These are phyloP conservation scores for Ochotona princeps DNA, from an alignment of 2,113 vertebrate species.

Conservation along the genomic window DNA sequence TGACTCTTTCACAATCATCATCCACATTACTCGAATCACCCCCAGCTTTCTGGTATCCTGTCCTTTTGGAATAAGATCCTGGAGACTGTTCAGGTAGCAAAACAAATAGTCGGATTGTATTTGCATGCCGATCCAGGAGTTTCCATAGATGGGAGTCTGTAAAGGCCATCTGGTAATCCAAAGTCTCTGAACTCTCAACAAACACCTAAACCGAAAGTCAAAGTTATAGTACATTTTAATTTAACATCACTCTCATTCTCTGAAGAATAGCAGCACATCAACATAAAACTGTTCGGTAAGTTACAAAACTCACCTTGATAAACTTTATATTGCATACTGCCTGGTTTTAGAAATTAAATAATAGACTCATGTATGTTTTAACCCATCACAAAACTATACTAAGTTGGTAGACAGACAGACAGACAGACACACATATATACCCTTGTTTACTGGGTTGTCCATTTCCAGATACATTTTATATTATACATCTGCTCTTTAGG, in stretches of 20 bases:
- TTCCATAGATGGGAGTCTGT: constrained; percentile 97
- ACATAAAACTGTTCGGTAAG: not conserved
- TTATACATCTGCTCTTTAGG: not conserved
- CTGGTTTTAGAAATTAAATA: constrained; percentile 11
- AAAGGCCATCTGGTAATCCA: constrained; percentile 92
- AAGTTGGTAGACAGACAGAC: not conserved
- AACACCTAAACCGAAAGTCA: constrained; percentile 90
- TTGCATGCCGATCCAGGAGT: constrained; percentile 96
- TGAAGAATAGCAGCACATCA: not conserved
- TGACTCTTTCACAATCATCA: constrained; percentile 89
- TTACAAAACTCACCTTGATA: constrained; percentile 11
- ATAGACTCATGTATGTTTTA: constrained; percentile 45
- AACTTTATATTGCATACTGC: not conserved
- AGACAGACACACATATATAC: not conserved
- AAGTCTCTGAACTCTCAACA: constrained; percentile 95
- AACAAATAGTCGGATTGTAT: constrained; percentile 96
- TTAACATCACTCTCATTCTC: constrained; percentile 24
- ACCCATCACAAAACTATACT: constrained; percentile 34
- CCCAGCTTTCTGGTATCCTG: constrained; percentile 89
- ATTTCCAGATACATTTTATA: constrained; percentile 16
- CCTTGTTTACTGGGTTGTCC: not conserved
- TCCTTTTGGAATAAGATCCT: constrained; percentile 90
- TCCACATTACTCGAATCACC: constrained; percentile 87
- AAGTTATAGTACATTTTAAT: not conserved
- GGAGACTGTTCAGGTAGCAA: constrained; percentile 95